Base-by-base conservation (phyloP, 2,797 vertebrate genomes). In the Galaxias olidus region DNA sequence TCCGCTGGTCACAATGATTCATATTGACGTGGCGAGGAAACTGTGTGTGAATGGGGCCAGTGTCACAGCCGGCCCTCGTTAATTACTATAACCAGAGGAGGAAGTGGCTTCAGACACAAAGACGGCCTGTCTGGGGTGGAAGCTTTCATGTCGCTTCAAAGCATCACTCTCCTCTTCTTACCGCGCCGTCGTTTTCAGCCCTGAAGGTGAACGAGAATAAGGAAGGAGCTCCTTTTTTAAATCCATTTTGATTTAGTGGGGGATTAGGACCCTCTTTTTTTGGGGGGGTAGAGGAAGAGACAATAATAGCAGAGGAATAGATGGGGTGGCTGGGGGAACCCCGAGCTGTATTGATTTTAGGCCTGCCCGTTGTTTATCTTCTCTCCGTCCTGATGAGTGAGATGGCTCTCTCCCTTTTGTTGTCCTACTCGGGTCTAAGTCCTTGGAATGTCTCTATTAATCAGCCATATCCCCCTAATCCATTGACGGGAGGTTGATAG, bases 21-120 rank as follows among this genome's bases (percentile, higher is more conserved):
- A 80, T 68, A 58, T 59, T 0, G 59, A 61, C 11, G 14, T 8
- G 59, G 9, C 14, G 13, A 52, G 62, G 65, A 49, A 43, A 54
- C 43, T 67, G 72, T 69, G 73, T 67, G 19, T 83, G 68, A 84
- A 72, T 85, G 83, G 73, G 78, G 63, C 54, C 9, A 77, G 73
- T 86, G 82, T 81, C 75, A 61, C 76, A 80, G 71, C 46, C 13
- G 57, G 59, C 56, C 47, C 72, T 47, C 64, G 74, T 71, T 62
- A 68, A 58, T 17, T 20, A 59, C 59, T 50, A 30, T 59, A 66
- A 56, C 71, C 45, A 52, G 73, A 67, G 61, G 69, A 77, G 84
- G 77, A 83, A 84, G 61, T 65, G 70, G 69, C 76, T 51, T 66
- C 53, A 17, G 75, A 71, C 75, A 85, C 85, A 86, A 84, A 73